A percentile compares a stretch with the other conserved stretches of the same genome.
These are phyloP conservation scores for Carterocephalus palaemon DNA, from an alignment of 2,888 invertebrate genomes.

Conservation along the genomic window DNA sequence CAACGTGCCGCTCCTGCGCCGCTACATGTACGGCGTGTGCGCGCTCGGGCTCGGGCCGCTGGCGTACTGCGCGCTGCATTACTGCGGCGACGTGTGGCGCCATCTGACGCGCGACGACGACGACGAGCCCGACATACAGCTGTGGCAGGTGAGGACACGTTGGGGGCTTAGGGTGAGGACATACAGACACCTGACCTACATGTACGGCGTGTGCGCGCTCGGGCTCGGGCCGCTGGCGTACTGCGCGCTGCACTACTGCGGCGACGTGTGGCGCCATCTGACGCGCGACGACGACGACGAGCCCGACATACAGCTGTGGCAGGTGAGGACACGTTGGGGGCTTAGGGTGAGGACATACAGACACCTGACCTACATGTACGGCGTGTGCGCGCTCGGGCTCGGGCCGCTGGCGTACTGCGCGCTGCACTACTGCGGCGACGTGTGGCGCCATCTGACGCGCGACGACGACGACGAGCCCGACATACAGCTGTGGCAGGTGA, in stretches of 20 bases:
- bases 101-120: slow-evolving; percentile 81
- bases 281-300: slow-evolving; percentile 72
- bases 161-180: no score
- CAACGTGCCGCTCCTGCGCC: slow-evolving; percentile 85
- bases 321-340: no score
- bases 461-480: slow-evolving; percentile 79
- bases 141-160: slow-evolving; percentile 93
- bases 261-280: slow-evolving; percentile 90
- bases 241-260: slow-evolving; percentile 88
- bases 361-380: slow-evolving; percentile 91
- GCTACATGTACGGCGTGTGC: slow-evolving; percentile 86
- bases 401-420: slow-evolving; percentile 90
- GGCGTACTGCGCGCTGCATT: slow-evolving; percentile 88
- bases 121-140: slow-evolving; percentile 80
- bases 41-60: slow-evolving; percentile 88
- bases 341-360: no score
- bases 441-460: slow-evolving; percentile 84
- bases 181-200: no score
- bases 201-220: slow-evolving; percentile 83
- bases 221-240: slow-evolving; percentile 90
- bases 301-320: slow-evolving; percentile 87
- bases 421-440: slow-evolving; percentile 89
- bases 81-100: slow-evolving; percentile 89
- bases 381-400: slow-evolving; percentile 83
- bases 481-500: slow-evolving; percentile 90